Evolutionary conservation across 1,140 invertebrate genomes (phyloP).

Genomic region (Drosophila watanabei): DNA sequence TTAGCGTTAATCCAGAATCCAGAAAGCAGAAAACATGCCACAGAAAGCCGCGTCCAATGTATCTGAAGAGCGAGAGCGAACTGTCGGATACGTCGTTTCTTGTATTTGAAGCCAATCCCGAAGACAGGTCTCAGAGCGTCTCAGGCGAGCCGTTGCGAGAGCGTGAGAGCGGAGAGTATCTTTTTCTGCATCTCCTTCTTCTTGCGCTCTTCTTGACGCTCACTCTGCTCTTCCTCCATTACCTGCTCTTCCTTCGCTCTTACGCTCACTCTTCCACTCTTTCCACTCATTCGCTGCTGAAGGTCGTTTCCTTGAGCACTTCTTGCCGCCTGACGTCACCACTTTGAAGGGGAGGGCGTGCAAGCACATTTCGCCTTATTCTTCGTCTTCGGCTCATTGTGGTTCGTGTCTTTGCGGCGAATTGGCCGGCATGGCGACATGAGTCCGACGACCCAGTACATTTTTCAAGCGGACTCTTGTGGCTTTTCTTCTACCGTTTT

Average conservation of each 20-base stretch:
- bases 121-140: conserved; percentile 49
- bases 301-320: conserved; percentile 79
- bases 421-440: conserved; percentile 31
- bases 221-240: conserved; percentile 43
- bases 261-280: conserved; percentile 22
- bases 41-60: conserved; percentile 7
- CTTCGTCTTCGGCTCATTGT: conserved; percentile 11
- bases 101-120: conserved; percentile 46
- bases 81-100: conserved; percentile 63
- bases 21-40: conserved; percentile 20
- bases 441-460: too few relatives aligned
- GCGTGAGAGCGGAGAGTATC: conserved; percentile 27
- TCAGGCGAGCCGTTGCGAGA: conserved; percentile 34
- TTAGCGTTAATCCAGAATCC: conserved; percentile 68
- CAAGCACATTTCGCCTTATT: conserved; percentile 44
- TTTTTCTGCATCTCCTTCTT: conserved; percentile 25
- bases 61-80: conserved; percentile 47
- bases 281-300: conserved; percentile 46
- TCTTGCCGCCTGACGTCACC: conserved; percentile 61
- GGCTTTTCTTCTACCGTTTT: too few relatives aligned
- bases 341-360: conserved; percentile 54
- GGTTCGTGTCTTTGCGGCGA: conserved; percentile 64
- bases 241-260: conserved; percentile 37
- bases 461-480: too few relatives aligned
- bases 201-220: conserved; percentile 27